Percentiles rank a stretch among this genome's conserved stretches.
These are phyloP conservation scores for Apocrypta bakeri DNA, from an alignment of 1,140 invertebrate genomes.

Conservation along the genomic window DNA sequence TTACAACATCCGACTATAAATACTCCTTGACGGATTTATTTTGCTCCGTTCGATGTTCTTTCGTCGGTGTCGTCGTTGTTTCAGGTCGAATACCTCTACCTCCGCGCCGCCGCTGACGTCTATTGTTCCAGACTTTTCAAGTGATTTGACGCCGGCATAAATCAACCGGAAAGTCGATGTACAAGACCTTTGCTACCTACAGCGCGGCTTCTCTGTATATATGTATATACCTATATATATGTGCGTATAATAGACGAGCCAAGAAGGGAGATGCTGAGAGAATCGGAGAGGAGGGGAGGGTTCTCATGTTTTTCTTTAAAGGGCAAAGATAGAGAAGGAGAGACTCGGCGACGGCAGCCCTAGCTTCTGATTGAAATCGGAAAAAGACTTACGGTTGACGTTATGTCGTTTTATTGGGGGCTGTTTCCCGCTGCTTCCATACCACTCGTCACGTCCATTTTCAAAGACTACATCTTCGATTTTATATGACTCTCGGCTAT, in stretches of 20 bases:
- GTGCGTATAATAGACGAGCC: neutral
- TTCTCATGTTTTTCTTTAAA: constrained; percentile 15
- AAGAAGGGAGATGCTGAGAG: neutral
- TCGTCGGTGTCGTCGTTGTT: constrained; percentile 2
- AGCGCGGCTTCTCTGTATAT: neutral
- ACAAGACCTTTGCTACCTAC: neutral
- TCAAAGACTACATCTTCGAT: too few species aligned
- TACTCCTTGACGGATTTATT: constrained; percentile 48
- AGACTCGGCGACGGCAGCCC: neutral
- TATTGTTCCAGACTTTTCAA: constrained; percentile 50
- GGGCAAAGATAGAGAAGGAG: neutral
- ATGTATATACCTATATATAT: neutral
- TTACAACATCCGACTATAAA: constrained; percentile 48
- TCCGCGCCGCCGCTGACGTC: constrained; percentile 13
- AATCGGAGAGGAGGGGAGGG: neutral
- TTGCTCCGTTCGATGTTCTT: constrained; percentile 31
- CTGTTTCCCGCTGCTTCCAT: neutral
- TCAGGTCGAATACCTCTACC: neutral
- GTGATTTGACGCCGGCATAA: constrained; percentile 50
- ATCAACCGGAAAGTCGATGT: constrained; percentile 49
- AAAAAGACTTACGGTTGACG: constrained; percentile 45
- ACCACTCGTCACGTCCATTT: too few species aligned
- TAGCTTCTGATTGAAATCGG: constrained; percentile 44
- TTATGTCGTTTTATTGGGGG: constrained; percentile 37
- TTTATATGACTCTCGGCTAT: too few species aligned